Evolutionary conservation across 2,113 vertebrate species (phyloP), one percentile per base, ranked within the genome.

Genomic region (Barnardius zonarius): DNA sequence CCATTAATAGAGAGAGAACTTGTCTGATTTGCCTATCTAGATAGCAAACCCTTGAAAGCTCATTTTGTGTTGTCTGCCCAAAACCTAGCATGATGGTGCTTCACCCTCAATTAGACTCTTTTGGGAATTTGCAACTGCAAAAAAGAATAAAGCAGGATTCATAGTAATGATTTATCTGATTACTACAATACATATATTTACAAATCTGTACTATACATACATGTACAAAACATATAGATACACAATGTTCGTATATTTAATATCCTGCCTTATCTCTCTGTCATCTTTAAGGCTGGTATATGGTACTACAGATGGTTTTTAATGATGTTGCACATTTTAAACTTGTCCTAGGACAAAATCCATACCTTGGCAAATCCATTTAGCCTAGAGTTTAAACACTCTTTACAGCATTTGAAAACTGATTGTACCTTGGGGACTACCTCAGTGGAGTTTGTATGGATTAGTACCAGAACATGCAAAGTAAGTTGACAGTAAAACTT

Each of bases 401-500:
- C 95, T 95, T 62, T 68, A 35, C 92, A 87, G 76, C 70, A 39
- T 75, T 86, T 59, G 86, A 86, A 92, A 90, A 20, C 78, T 33
- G 86, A 96, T 95, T 93, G 92, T 83, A 33, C 94, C 95, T 92
- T 22, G 51, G 97, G 95, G 96, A 92, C 91, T 55, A 52, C 88
- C 97, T 90, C 93, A 30, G 4, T 48, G 92, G 95, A 69, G 62
- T 97, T 97, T 82, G 93, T 77, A 11, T 68, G 96, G 94, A 95
- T 97, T 96, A 97, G 92, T 92, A 95, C 31, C 95, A 95, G 67
- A 96, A 95, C 96, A 96, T 96, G 91, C 96, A 96, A 96, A 97
- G 95, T 76, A 94, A 97, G 79, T 92, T 67, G 96, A 96, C 88
- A 95, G 96, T 97, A 97, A 97, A 97, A 97, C 97, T 97, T 96